Evolutionary conservation across 2,113 vertebrate species (phyloP).

Genomic region (Mesitornis unicolor): DNA sequence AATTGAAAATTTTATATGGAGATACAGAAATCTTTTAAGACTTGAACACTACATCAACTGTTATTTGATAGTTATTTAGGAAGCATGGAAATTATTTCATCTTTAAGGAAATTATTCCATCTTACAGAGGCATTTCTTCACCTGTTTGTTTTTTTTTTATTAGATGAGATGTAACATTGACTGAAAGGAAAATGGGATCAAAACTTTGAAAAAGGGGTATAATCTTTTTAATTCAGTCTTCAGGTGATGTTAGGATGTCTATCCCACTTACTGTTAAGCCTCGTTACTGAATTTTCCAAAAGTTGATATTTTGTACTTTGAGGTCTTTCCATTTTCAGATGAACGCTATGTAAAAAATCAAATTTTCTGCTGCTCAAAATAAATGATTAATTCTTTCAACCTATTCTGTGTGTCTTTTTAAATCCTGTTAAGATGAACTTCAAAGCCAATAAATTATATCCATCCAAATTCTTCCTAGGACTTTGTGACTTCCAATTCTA

Average conservation of each 20-base stretch:
- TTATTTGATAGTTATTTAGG: not conserved
- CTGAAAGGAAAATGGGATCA: not conserved
- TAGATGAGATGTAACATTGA: not conserved
- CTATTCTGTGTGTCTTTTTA: not conserved
- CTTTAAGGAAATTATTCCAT: not conserved
- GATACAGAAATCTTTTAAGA: not conserved
- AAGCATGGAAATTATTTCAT: not conserved
- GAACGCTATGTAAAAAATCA: conserved; percentile 17
- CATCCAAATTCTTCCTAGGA: not conserved
- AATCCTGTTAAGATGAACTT: not conserved
- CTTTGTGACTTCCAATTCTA: not conserved
- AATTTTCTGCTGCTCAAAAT: conserved; percentile 51
- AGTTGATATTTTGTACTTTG: conserved; percentile 52
- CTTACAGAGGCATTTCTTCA: not conserved
- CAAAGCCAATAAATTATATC: not conserved
- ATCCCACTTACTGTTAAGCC: not conserved
- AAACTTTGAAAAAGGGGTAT: not conserved
- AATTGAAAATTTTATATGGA: not conserved
- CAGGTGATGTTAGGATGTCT: not conserved
- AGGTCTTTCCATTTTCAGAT: conserved; percentile 15
- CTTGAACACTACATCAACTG: not conserved
- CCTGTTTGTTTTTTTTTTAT: not conserved
- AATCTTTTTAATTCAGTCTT: not conserved
- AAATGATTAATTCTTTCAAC: conserved; percentile 60
- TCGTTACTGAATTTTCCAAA: conserved; percentile 27